Evolutionary conservation across 1,140 invertebrate species (phyloP).

Genomic region (Andricus grossulariae): DNA sequence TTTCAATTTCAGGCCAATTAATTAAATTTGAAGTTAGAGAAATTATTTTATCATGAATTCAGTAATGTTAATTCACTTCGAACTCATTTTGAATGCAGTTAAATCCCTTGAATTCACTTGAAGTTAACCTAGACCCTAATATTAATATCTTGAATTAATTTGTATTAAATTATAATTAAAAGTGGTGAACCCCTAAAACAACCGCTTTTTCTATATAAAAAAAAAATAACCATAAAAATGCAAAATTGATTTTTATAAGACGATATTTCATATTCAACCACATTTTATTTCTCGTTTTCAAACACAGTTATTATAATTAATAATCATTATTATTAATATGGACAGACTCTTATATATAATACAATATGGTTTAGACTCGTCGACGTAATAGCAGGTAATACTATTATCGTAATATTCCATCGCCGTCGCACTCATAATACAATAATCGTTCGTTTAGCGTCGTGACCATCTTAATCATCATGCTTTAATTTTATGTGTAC

Average conservation of each 20-base stretch:
- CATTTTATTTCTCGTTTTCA: slow-evolving; percentile 77
- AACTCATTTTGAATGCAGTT: too few relatives aligned
- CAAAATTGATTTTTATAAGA: slow-evolving; percentile 18
- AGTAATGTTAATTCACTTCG: too few relatives aligned
- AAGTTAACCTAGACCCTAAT: too few relatives aligned
- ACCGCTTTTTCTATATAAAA: too few relatives aligned
- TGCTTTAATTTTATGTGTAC: slow-evolving; percentile 65
- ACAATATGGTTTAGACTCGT: slow-evolving; percentile 76
- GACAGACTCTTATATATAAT: slow-evolving; percentile 77
- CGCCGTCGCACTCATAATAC: slow-evolving; percentile 64
- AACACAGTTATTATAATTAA: slow-evolving; percentile 77
- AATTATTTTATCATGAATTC: too few relatives aligned
- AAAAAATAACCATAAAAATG: slow-evolving; percentile 9
- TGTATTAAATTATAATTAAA: too few relatives aligned
- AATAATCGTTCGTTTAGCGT: slow-evolving; percentile 61
- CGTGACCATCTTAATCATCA: slow-evolving; percentile 58
- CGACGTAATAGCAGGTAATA: slow-evolving; percentile 75
- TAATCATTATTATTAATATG: slow-evolving; percentile 76
- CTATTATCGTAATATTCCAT: slow-evolving; percentile 72
- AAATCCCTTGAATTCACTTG: too few relatives aligned
- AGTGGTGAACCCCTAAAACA: too few relatives aligned
- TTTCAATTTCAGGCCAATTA: too few relatives aligned
- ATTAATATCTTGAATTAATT: too few relatives aligned
- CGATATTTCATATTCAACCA: slow-evolving; percentile 74
- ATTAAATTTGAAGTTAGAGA: too few relatives aligned